A percentile compares a stretch with the other conserved stretches of the same genome.
phyloP scores from a whole-genome alignment of 2,888 invertebrate genomes.

The Ametastegia equiseti region DNA sequence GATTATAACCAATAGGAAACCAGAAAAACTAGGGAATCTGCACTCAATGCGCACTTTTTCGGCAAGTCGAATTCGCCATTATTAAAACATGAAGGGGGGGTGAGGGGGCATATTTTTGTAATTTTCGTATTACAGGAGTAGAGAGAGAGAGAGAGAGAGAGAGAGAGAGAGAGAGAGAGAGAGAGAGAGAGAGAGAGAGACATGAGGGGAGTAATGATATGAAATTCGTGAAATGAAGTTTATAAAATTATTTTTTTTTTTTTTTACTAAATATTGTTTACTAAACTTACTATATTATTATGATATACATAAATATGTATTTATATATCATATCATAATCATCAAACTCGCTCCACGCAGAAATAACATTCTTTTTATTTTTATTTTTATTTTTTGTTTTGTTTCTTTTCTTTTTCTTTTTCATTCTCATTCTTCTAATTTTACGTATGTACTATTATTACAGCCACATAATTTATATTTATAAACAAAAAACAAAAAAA shows the following conservation, averaged over 20 bases:
- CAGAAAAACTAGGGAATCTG: no score
- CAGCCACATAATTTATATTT: slow-evolving; percentile 28
- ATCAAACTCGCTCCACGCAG: slow-evolving; percentile 14
- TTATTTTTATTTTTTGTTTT: neutral
- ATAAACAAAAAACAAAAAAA: neutral
- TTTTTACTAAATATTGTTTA: neutral
- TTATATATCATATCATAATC: neutral
- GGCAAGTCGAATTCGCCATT: no score
- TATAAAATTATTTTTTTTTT: neutral
- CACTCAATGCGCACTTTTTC: no score
- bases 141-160: no score
- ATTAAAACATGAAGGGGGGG: neutral
- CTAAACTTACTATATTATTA: no score
- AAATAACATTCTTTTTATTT: slow-evolving; percentile 19
- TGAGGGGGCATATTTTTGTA: no score
- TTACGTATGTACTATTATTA: neutral
- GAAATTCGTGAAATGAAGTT: slow-evolving; percentile 14
- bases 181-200: neutral
- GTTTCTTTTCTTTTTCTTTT: neutral
- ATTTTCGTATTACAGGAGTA: no score
- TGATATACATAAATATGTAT: no score
- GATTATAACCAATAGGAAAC: no score
- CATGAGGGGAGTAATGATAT: slow-evolving; percentile 2
- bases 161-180: no score
- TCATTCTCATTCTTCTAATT: slow-evolving; percentile 2